These are phyloP conservation scores for Chaetoderma sp. DNA, from an alignment of 2,888 invertebrate species.

Conservation along the genomic window DNA sequence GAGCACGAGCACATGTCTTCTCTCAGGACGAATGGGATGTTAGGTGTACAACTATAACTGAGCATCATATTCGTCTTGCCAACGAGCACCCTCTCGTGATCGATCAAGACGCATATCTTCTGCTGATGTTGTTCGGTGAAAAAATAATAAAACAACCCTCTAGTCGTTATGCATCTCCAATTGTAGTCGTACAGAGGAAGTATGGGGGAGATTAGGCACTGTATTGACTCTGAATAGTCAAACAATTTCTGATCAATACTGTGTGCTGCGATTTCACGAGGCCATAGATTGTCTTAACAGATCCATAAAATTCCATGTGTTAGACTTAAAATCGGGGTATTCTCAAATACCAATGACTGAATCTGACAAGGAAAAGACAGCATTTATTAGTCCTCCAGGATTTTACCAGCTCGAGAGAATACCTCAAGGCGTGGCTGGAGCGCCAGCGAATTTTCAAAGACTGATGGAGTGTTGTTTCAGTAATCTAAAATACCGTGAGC, in stretches of 20 bases:
- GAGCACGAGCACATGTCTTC: no score
- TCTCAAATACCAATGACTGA: neutral
- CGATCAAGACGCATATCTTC: no score
- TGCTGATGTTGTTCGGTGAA: no score
- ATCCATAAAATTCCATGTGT: neutral
- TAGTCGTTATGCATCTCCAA: no score
- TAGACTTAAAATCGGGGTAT: neutral
- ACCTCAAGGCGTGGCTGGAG: conserved; percentile 2
- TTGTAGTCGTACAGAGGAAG: no score
- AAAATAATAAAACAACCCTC: no score
- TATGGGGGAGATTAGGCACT: no score
- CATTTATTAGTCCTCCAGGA: conserved; percentile 4
- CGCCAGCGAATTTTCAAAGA: conserved; percentile 10
- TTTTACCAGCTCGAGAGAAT: conserved; percentile 7
- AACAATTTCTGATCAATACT: neutral
- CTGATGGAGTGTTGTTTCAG: conserved; percentile 5
- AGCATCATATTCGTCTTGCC: no score
- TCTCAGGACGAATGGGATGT: no score
- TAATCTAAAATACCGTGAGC: neutral
- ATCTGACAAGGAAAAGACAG: conserved; percentile 8
- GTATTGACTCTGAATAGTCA: neutral
- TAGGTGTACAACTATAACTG: no score
- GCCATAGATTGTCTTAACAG: neutral
- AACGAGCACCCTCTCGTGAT: no score
- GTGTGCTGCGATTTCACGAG: neutral